These are phyloP conservation scores for Drosophila oshimai DNA, from an alignment of 1,140 invertebrate species.

Conservation along the genomic window DNA sequence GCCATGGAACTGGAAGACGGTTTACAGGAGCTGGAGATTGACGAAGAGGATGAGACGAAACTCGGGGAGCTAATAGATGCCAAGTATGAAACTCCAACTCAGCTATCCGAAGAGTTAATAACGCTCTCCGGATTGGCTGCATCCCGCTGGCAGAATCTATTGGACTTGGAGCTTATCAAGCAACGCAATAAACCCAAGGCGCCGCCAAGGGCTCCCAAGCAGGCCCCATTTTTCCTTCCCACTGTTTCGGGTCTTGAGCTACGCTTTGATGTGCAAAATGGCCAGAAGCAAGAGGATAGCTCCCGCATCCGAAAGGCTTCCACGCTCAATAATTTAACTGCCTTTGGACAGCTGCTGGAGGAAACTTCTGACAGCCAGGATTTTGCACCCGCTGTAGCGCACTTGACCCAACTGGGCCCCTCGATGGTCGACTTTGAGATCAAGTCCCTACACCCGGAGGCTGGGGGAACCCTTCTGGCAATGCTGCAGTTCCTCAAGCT, in stretches of 20 bases:
- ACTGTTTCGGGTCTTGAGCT: slow-evolving; percentile 92
- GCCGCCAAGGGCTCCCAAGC: slow-evolving; percentile 90
- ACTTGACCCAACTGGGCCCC: slow-evolving; percentile 92
- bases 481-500: slow-evolving; percentile 92
- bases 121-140: slow-evolving; percentile 93
- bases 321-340: slow-evolving; percentile 86
- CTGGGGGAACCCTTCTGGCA: slow-evolving; percentile 87
- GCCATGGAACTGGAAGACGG: slow-evolving; percentile 62
- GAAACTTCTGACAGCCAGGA: slow-evolving; percentile 78
- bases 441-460: slow-evolving; percentile 89
- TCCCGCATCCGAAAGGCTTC: slow-evolving; percentile 85
- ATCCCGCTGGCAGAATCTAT: slow-evolving; percentile 96
- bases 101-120: slow-evolving; percentile 91
- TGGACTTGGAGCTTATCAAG: slow-evolving; percentile 95
- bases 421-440: slow-evolving; percentile 96
- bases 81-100: slow-evolving; percentile 87
- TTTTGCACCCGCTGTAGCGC: slow-evolving; percentile 86
- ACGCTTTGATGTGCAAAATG: slow-evolving; percentile 89
- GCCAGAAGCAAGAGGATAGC: slow-evolving; percentile 75
- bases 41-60: slow-evolving; percentile 68
- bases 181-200: slow-evolving; percentile 96
- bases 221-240: slow-evolving; percentile 97
- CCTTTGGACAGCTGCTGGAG: slow-evolving; percentile 86
- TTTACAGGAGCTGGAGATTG: slow-evolving; percentile 70
- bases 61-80: slow-evolving; percentile 84